Evolutionary conservation across 64 coral and sea anemone genomes (phyloP).

Genomic region (Pocillopora damicornis): DNA sequence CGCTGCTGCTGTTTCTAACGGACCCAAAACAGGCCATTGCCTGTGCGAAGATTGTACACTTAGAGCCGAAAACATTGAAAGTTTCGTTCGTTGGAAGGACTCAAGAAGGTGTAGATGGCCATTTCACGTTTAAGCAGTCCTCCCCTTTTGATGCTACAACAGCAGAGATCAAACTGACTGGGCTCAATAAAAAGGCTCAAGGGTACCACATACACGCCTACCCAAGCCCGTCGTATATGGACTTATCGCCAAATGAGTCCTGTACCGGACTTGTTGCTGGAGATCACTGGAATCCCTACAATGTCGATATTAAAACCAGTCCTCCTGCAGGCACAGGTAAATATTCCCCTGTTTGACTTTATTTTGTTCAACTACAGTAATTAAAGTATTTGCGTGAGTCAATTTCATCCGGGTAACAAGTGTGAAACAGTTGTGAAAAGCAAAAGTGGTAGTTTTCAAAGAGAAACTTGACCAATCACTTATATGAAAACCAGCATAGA

Average conservation of each 20-base stretch:
- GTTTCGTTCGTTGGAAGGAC: slow-evolving; percentile 43
- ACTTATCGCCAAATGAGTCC: background rate
- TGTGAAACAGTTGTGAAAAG: no score
- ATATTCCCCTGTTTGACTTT: background rate
- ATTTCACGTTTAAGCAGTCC: slow-evolving; percentile 61
- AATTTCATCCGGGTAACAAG: background rate
- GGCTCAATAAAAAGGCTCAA: slow-evolving; percentile 41
- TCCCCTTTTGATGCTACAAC: slow-evolving; percentile 73
- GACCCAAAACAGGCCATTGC: slow-evolving; percentile 36
- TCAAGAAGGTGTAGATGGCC: slow-evolving; percentile 63
- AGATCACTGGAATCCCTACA: slow-evolving; percentile 80
- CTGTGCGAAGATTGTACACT: slow-evolving; percentile 63
- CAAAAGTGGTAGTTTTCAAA: no score
- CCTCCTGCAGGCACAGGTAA: slow-evolving; percentile 69
- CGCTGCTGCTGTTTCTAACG: slow-evolving; percentile 45
- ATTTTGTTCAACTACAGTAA: background rate
- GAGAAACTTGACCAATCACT: no score
- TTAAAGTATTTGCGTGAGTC: background rate
- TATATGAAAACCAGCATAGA: no score
- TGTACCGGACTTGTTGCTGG: slow-evolving; percentile 45
- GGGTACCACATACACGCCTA: slow-evolving; percentile 75
- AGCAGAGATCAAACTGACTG: slow-evolving; percentile 43
- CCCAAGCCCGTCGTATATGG: slow-evolving; percentile 67
- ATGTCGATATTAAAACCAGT: slow-evolving; percentile 51
- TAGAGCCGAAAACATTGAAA: slow-evolving; percentile 36